Evolutionary conservation across 1,140 invertebrate genomes (phyloP), one percentile per base, ranked within the genome.

Genomic region (Drosophila azteca): DNA sequence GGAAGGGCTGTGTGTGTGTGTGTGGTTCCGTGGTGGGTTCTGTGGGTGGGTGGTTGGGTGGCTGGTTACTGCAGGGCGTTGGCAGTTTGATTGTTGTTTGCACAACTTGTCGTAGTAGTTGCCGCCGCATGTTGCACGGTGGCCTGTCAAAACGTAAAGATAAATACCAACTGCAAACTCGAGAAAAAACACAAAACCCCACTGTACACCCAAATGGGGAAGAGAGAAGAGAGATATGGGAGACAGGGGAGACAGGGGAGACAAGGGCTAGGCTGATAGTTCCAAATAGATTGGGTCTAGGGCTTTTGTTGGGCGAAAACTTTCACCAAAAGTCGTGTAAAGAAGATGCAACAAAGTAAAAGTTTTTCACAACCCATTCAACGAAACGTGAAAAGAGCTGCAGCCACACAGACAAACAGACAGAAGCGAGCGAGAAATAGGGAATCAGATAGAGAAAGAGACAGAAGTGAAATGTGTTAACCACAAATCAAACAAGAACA

Each of bases 31-130:
- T 41, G 35, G n/a, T 48, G 44, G n/a, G 35, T 45, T 15, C 44
- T 57, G 70, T 74, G 65, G 74, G 46, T 73, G 69, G 31, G 31
- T 60, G 70, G 69, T n/a, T n/a, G n/a, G n/a, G n/a, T n/a, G 65
- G 69, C 43, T 68, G 69, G 11, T 4, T 3, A 67, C 62, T 55
- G 50, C 4, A 65, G 77, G 81, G 82, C 69, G 82, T 87, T 85
- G 81, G 77, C 78, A 82, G 82, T 61, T 82, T 87, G 78, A 87
- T 75, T 85, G 82, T 85, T 78, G 82, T 85, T 78, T 75, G 75
- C 74, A 87, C 82, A 85, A 85, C 82, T 85, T 87, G 82, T 74
- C 81, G 71, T 78, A 79, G 82, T 74, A 82, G 71, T 74, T 79
- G 67, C 74, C 85, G 70, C 75, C 69, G 69, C 75, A 71, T 87